Evolutionary conservation across 2,113 vertebrate genomes (phyloP), one percentile per base, ranked within the genome.

Genomic region (Motacilla tschutschensis): DNA sequence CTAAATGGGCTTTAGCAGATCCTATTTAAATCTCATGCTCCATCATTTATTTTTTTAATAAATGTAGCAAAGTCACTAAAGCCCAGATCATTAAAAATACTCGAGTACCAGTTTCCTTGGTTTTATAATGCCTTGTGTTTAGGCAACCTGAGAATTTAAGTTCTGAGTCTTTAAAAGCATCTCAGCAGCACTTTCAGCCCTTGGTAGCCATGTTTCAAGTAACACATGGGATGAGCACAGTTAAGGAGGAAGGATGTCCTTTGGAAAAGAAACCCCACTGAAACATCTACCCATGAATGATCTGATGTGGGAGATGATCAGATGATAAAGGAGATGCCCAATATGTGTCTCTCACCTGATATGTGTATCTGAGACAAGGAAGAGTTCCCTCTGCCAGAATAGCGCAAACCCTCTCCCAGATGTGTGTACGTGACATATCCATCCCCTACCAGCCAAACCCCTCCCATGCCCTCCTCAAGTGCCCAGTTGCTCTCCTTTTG

Each of bases 381-480:
- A 10, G 66, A 29, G 20, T 17, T 85, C 17, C 46, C 29, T 51
- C 44, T 50, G 40, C 44, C 78, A 57, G 62, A 44, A 36, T 0
- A 62, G 46, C 78, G 25, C 17, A 60, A 48, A 3, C 28, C 14
- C 47, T 71, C 53, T 74, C 40, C 53, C 48, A 46, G 29, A 12
- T 4, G 26, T 2, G 0, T 26, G n/a, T 43, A 18, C 4, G 0
- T 1, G 17, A 73, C 6, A 0, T 9, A 31, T 26, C 69, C 77
- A 46, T 8, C 14, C 44, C 48, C 16, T 36, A 10, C 35, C 85
- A 82, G 36, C 40, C 70, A 62, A 66, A 50, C 24, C 35, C 64
- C 22, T 4, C 46, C 40, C 24, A 8, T n/a, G 12, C 10, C 29
- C 21, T 77, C 28, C 57, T 33, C 8, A 5, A 43, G 40, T 15